phyloP scores from a whole-genome alignment of 1,140 invertebrate genomes.

The Heliothis virescens region DNA sequence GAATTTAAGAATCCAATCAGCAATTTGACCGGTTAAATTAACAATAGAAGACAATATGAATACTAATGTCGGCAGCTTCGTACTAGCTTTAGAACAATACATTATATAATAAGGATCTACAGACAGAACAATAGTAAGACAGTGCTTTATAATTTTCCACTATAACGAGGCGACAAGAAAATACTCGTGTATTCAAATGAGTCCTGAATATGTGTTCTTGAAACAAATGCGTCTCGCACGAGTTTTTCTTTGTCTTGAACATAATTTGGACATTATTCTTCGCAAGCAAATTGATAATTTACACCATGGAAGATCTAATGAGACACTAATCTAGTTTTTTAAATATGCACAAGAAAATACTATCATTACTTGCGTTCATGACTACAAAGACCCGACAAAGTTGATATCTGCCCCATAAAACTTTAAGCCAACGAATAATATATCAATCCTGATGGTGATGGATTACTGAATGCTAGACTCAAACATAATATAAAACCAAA shows the following conservation, averaged over 20 bases:
- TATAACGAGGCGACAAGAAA: slow-evolving; percentile 6
- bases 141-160: slow-evolving; percentile 20
- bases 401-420: background rate
- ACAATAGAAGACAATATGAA: slow-evolving; percentile 4
- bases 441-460: slow-evolving; percentile 14
- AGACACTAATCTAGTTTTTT: too few relatives aligned
- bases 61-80: slow-evolving; percentile 10
- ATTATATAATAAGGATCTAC: slow-evolving; percentile 16
- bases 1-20: background rate
- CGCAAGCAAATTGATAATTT: too few relatives aligned
- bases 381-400: background rate
- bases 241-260: too few relatives aligned
- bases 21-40: slow-evolving; percentile 5
- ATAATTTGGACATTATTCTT: too few relatives aligned
- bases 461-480: slow-evolving; percentile 4
- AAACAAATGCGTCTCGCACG: too few relatives aligned
- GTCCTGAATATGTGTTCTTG: background rate
- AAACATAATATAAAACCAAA: background rate
- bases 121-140: slow-evolving; percentile 14
- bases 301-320: too few relatives aligned
- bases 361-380: background rate
- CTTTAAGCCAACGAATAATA: background rate
- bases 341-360: too few relatives aligned
- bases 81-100: slow-evolving; percentile 18
- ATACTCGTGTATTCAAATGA: background rate